A percentile compares a stretch with the other conserved stretches of the same genome.
Evolutionary conservation across 1,140 invertebrate genomes (phyloP).

Genomic region (Pteromalus puparum): DNA sequence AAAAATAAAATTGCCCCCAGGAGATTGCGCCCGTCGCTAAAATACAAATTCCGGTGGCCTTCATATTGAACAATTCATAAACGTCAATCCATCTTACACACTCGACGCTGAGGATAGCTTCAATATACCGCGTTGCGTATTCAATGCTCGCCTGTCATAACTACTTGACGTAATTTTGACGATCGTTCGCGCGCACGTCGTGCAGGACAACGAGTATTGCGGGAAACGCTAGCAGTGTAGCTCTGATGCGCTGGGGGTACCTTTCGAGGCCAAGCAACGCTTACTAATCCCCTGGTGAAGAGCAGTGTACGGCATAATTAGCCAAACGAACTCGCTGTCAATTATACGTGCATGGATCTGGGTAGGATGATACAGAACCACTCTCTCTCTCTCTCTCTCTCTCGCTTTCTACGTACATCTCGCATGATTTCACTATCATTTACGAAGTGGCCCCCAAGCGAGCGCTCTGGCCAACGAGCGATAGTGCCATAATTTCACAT

Average conservation of each 20-base stretch:
- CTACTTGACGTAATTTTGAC: constrained; percentile 24
- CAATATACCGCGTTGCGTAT: neutral
- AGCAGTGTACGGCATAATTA: constrained; percentile 37
- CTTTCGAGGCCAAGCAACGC: neutral
- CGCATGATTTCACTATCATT: constrained; percentile 34
- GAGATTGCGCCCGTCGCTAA: neutral
- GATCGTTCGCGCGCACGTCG: too few species aligned
- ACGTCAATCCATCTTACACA: constrained; percentile 20
- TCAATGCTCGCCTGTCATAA: constrained; percentile 23
- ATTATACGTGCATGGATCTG: constrained; percentile 15
- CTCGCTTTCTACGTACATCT: neutral
- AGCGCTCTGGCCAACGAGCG: neutral
- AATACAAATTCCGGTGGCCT: too few species aligned
- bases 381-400: neutral
- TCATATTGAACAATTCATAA: constrained; percentile 16
- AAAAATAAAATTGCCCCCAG: neutral
- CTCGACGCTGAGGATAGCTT: neutral
- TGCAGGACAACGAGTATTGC: neutral
- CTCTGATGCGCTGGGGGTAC: neutral
- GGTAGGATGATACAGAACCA: neutral
- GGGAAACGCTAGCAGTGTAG: neutral
- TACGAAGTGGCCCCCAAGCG: constrained; percentile 11
- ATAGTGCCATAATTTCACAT: constrained; percentile 28
- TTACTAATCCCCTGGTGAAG: constrained; percentile 16
- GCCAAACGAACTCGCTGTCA: constrained; percentile 37